Percentiles rank a stretch among this genome's conserved stretches.
Evolutionary conservation across 2,113 vertebrate genomes (phyloP).

Genomic region (Ammodytes marinus): DNA sequence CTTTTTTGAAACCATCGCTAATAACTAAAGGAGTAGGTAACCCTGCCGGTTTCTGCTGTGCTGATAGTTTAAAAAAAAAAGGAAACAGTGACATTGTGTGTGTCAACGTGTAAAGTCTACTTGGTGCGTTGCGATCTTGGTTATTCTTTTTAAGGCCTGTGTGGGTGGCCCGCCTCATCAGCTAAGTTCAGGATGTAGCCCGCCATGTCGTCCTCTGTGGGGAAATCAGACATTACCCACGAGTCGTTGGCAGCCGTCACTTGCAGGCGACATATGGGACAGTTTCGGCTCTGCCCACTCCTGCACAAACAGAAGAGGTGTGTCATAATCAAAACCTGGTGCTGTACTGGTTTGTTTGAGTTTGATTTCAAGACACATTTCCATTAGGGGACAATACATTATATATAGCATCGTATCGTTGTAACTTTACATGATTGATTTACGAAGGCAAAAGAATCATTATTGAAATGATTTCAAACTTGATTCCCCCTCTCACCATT

Average conservation of each 20-base stretch:
- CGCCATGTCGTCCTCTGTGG: slow-evolving; percentile 95
- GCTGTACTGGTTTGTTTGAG: background rate
- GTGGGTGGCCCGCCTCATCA: slow-evolving; percentile 94
- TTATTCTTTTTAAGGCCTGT: slow-evolving; percentile 86
- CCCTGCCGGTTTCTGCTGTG: background rate
- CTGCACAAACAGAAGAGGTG: slow-evolving; percentile 74
- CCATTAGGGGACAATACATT: no score
- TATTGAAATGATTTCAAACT: background rate
- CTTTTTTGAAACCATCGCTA: background rate
- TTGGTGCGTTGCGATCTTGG: background rate
- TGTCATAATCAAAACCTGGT: no score
- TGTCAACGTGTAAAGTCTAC: slow-evolving; percentile 21
- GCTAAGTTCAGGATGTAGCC: slow-evolving; percentile 97
- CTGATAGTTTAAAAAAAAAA: background rate
- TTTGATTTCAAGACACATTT: no score
- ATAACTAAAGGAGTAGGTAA: slow-evolving; percentile 10
- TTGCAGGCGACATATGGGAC: slow-evolving; percentile 96
- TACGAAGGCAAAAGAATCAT: background rate
- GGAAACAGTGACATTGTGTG: slow-evolving; percentile 45
- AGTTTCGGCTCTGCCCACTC: slow-evolving; percentile 96
- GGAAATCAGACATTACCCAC: slow-evolving; percentile 97
- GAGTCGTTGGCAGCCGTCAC: slow-evolving; percentile 94
- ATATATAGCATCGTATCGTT: background rate
- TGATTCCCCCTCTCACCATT: slow-evolving; percentile 86
- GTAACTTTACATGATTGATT: background rate